These are phyloP conservation scores for Nomada ferruginata DNA, from an alignment of 2,888 invertebrate species.

Conservation along the genomic window DNA sequence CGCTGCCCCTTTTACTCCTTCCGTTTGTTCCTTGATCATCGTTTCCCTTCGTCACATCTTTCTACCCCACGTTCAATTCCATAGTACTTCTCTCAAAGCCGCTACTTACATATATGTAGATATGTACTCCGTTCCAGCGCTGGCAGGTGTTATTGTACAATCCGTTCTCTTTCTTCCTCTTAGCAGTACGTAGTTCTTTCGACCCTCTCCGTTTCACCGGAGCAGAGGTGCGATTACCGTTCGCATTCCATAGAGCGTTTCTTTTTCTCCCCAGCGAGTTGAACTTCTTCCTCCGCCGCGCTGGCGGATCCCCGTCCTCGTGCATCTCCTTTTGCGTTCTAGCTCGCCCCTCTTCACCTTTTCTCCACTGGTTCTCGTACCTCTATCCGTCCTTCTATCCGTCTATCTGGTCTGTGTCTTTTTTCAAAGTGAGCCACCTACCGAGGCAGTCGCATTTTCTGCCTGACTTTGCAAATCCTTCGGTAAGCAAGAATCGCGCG, in stretches of 20 bases:
- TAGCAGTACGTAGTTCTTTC: slow-evolving; percentile 24
- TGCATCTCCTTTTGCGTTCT: slow-evolving; percentile 64
- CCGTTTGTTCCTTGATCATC: slow-evolving; percentile 11
- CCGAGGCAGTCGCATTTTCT: slow-evolving; percentile 49
- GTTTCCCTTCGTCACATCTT: slow-evolving; percentile 44
- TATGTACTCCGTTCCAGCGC: slow-evolving; percentile 12
- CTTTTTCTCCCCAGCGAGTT: slow-evolving; percentile 35
- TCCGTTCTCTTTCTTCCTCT: slow-evolving; percentile 43
- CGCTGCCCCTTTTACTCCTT: slow-evolving; percentile 57
- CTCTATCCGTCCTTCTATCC: slow-evolving; percentile 17
- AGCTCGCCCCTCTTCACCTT: slow-evolving; percentile 27
- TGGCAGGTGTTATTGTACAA: slow-evolving; percentile 13
- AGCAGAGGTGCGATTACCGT: slow-evolving; percentile 43
- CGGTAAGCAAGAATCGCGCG: slow-evolving; percentile 63
- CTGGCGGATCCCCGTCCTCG: slow-evolving; percentile 58
- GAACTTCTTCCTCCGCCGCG: slow-evolving; percentile 54
- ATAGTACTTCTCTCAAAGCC: slow-evolving; percentile 19
- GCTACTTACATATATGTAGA: not conserved
- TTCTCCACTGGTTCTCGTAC: too few relatives aligned
- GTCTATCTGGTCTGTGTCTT: slow-evolving; percentile 54
- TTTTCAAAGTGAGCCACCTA: slow-evolving; percentile 63
- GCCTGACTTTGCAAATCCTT: slow-evolving; percentile 65
- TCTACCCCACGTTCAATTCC: not conserved
- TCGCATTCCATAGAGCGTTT: slow-evolving; percentile 34
- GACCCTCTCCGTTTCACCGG: slow-evolving; percentile 17